These are phyloP conservation scores for Triplophysa rosa DNA, from an alignment of 2,113 vertebrate genomes.

Conservation along the genomic window DNA sequence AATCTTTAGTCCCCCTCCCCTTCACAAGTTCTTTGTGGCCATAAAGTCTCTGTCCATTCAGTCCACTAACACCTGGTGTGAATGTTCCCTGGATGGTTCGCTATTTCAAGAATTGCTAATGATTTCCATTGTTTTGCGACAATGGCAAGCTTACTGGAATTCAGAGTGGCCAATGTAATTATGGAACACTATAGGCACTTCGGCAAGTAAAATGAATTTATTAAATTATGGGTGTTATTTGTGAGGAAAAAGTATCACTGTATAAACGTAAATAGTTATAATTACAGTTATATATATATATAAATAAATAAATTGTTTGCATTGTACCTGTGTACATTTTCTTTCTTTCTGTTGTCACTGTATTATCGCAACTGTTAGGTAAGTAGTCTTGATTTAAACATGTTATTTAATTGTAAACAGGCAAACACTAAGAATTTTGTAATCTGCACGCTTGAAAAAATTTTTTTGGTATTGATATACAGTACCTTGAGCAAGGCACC, in stretches of 20 bases:
- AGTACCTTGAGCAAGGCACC: too few species aligned
- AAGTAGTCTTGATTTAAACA: too few species aligned
- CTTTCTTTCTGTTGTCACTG: slow-evolving; percentile 14
- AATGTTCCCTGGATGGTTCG: slow-evolving; percentile 39
- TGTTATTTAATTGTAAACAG: too few species aligned
- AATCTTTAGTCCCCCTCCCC: slow-evolving; percentile 1
- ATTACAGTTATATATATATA: slow-evolving; percentile 64
- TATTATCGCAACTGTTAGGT: neutral
- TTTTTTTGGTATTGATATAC: too few species aligned
- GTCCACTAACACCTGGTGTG: slow-evolving; percentile 41
- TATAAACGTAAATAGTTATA: slow-evolving; percentile 68
- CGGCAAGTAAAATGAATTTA: slow-evolving; percentile 57
- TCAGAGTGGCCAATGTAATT: slow-evolving; percentile 29
- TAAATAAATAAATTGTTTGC: slow-evolving; percentile 32
- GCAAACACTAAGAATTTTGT: too few species aligned
- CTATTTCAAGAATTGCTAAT: slow-evolving; percentile 33
- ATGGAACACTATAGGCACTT: slow-evolving; percentile 69
- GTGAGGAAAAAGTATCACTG: slow-evolving; percentile 46
- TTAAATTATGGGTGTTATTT: slow-evolving; percentile 70
- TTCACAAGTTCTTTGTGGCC: slow-evolving; percentile 38
- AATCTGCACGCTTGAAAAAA: too few species aligned
- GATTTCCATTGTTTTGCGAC: slow-evolving; percentile 19
- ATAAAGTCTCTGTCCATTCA: slow-evolving; percentile 35
- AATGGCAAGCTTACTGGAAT: slow-evolving; percentile 29
- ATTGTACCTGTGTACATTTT: neutral